These are phyloP conservation scores for Cheilosia grossa DNA, from an alignment of 2,888 invertebrate genomes.

Conservation along the genomic window DNA sequence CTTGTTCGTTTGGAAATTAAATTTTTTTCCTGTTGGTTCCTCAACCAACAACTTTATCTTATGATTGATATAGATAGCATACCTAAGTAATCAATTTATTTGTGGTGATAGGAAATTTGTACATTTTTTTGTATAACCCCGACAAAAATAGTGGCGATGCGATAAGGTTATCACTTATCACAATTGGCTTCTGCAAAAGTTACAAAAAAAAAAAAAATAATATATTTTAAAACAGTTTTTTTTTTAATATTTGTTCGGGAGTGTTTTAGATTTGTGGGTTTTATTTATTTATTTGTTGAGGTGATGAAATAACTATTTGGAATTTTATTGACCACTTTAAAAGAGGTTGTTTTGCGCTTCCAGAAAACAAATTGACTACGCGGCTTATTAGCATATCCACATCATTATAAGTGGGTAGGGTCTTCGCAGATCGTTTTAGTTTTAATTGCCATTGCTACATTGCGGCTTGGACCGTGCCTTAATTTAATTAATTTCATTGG, in stretches of 20 bases:
- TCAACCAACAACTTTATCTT: constrained; percentile 56
- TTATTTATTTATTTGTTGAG: constrained; percentile 25
- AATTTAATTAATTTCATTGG: constrained; percentile 47
- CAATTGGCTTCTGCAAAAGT: constrained; percentile 67
- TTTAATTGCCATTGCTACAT: constrained; percentile 28
- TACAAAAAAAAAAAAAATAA: constrained; percentile 5
- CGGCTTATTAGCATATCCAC: constrained; percentile 40
- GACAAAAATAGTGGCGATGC: constrained; percentile 66
- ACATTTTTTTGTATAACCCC: constrained; percentile 32
- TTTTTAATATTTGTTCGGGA: neutral
- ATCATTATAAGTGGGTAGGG: neutral
- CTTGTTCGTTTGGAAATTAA: constrained; percentile 67
- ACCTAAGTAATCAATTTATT: constrained; percentile 68
- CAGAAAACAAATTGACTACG: constrained; percentile 48
- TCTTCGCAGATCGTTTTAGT: constrained; percentile 22
- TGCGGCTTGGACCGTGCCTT: constrained; percentile 34
- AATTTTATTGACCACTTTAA: constrained; percentile 45
- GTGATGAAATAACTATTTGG: constrained; percentile 50
- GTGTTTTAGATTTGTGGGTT: constrained; percentile 13
- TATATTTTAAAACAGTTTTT: too few species aligned
- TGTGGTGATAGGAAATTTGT: constrained; percentile 48
- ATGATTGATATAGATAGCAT: constrained; percentile 70
- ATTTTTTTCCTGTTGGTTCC: constrained; percentile 22
- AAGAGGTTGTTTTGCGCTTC: constrained; percentile 17
- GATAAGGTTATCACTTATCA: constrained; percentile 68